These are phyloP conservation scores for Ceyx melanurus DNA, from an alignment of 2,113 vertebrate species.

Conservation along the genomic window DNA sequence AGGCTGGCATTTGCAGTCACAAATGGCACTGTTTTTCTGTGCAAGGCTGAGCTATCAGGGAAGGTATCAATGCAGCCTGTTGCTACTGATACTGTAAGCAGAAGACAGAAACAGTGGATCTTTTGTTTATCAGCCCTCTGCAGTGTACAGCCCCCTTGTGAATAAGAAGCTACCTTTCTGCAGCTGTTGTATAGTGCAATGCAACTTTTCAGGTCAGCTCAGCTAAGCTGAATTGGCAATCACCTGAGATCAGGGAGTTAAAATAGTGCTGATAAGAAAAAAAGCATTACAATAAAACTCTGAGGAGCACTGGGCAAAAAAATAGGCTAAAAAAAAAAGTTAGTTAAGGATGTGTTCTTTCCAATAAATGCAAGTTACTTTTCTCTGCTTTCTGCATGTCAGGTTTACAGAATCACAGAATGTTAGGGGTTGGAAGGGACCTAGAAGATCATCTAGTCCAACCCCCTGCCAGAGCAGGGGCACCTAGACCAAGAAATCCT, in stretches of 20 bases:
- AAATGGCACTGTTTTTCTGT: neutral
- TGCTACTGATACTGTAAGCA: conserved; percentile 37
- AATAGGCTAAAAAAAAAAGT: neutral
- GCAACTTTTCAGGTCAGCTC: neutral
- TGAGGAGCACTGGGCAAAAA: neutral
- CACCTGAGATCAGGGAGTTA: neutral
- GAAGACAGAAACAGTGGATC: conserved; percentile 38
- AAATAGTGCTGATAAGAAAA: conserved; percentile 16
- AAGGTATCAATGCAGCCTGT: conserved; percentile 33
- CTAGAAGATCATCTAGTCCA: no score
- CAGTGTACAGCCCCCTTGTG: conserved; percentile 1
- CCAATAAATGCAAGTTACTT: neutral
- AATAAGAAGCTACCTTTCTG: conserved; percentile 17
- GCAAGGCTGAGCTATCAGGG: conserved; percentile 2
- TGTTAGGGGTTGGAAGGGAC: no score
- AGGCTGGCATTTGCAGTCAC: neutral
- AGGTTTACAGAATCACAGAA: neutral
- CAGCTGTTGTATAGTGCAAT: neutral
- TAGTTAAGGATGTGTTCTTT: neutral
- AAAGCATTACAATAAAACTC: neutral
- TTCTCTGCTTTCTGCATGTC: neutral
- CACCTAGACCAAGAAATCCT: no score
- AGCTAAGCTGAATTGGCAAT: neutral
- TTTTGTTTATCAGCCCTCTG: conserved; percentile 50
- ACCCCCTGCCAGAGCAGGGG: no score